Conservation (phyloP, 2,113 vertebrate species). For the Amazona vittata region DNA sequence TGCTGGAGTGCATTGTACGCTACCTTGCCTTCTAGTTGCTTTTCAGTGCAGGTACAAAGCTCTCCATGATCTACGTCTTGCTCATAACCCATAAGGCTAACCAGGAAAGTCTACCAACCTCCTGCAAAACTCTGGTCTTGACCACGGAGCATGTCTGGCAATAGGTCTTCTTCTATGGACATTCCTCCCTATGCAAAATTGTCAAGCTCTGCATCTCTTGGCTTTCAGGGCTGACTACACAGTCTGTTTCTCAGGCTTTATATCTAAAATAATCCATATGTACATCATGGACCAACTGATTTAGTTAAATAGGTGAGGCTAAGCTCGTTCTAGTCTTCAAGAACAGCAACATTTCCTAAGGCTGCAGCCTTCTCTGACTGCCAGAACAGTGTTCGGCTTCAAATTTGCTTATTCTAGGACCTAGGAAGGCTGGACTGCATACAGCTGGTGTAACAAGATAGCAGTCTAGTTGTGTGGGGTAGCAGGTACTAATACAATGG, state of each 20-base stretch:
- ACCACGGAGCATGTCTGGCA: not conserved
- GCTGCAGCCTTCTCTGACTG: not conserved
- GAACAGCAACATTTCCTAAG: not conserved
- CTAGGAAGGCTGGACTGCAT: not conserved
- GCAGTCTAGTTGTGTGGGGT: not conserved
- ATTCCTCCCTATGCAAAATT: not conserved
- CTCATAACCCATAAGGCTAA: not conserved
- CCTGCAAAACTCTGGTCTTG: not conserved
- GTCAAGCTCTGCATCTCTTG: rapidly evolving
- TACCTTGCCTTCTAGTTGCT: not conserved
- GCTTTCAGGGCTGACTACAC: not conserved
- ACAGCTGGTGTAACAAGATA: rapidly evolving
- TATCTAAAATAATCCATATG: not conserved
- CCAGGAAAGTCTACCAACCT: not conserved
- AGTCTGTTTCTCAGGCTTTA: not conserved
- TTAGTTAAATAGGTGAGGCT: not conserved
- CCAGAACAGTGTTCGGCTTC: not conserved
- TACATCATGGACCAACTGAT: not conserved
- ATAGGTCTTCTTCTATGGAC: not conserved
- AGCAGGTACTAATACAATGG: not conserved
- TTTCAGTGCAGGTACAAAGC: not conserved
- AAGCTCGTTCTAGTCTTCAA: not conserved
- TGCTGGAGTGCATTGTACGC: rapidly evolving
- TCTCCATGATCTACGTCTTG: not conserved
- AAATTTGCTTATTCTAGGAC: not conserved